These are phyloP conservation scores for Dinoponera quadriceps DNA, from an alignment of 1,140 invertebrate genomes.

Conservation along the genomic window DNA sequence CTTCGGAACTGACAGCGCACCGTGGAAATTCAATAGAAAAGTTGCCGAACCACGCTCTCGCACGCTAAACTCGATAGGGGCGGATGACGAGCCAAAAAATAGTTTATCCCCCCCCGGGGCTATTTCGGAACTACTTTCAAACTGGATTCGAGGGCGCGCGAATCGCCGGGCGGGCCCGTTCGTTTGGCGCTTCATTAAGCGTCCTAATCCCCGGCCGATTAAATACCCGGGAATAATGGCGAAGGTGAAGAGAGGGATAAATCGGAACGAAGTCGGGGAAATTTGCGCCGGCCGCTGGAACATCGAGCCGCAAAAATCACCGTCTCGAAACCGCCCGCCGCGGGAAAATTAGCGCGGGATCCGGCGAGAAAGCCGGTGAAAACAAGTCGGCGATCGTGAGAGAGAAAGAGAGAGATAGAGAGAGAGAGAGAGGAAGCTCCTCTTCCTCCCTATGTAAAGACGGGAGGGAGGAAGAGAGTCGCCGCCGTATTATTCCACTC, in stretches of 20 bases:
- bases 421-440: no score
- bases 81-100: constrained; percentile 44
- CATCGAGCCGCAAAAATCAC: no score
- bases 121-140: constrained; percentile 47
- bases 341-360: no score
- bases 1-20: constrained; percentile 30
- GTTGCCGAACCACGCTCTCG: constrained; percentile 5
- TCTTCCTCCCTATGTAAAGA: no score
- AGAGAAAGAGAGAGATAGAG: no score
- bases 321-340: no score
- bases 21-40: constrained; percentile 55
- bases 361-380: no score
- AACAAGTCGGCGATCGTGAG: no score
- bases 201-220: constrained; percentile 6
- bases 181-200: constrained; percentile 36
- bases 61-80: constrained; percentile 44
- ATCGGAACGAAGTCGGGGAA: neutral
- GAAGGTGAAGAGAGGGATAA: neutral
- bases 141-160: constrained; percentile 42
- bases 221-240: constrained; percentile 16
- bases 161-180: constrained; percentile 17
- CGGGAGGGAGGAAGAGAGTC: no score
- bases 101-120: constrained; percentile 51
- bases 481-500: neutral
- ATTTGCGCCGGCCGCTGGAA: neutral